Conservation (phyloP, 2,888 invertebrate species). For the Apocheima hispidaria region DNA sequence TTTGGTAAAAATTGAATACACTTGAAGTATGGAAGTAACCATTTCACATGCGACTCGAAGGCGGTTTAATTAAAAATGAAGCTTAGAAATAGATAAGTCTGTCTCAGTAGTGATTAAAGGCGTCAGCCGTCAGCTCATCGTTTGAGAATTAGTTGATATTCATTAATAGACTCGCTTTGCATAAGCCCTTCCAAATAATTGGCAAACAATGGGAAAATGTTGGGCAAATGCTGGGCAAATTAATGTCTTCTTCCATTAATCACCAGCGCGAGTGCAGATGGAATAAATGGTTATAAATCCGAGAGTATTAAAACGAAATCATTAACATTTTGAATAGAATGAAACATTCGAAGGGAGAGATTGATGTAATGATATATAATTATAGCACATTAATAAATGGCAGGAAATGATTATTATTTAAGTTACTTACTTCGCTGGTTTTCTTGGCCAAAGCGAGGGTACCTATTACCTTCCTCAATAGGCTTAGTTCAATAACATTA, state of each 20-base stretch:
- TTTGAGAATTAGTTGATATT: constrained; percentile 20
- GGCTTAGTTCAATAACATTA: too few relatives aligned
- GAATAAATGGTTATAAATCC: constrained; percentile 23
- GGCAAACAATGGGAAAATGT: constrained; percentile 12
- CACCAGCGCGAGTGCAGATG: constrained; percentile 16
- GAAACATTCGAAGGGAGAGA: background rate
- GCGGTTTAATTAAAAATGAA: background rate
- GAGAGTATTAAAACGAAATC: constrained; percentile 8
- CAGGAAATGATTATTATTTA: background rate
- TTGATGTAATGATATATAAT: constrained; percentile 2
- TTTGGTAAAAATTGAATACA: background rate
- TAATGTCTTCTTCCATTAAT: constrained; percentile 23
- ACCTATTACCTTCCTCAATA: too few relatives aligned
- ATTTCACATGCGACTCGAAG: background rate
- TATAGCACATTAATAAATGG: background rate
- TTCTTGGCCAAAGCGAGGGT: too few relatives aligned
- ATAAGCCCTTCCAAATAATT: constrained; percentile 23
- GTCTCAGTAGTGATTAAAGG: constrained; percentile 7
- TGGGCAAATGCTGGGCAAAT: constrained; percentile 11
- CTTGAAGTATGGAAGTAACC: background rate
- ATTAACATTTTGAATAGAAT: constrained; percentile 22
- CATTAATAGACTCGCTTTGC: constrained; percentile 24
- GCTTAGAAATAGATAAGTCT: background rate
- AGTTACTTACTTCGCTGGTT: too few relatives aligned
- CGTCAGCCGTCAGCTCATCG: constrained; percentile 11